Evolutionary conservation across 2,797 vertebrate genomes (phyloP), one percentile per base, ranked within the genome.

Genomic region (Chaetophractus vellerosus): DNA sequence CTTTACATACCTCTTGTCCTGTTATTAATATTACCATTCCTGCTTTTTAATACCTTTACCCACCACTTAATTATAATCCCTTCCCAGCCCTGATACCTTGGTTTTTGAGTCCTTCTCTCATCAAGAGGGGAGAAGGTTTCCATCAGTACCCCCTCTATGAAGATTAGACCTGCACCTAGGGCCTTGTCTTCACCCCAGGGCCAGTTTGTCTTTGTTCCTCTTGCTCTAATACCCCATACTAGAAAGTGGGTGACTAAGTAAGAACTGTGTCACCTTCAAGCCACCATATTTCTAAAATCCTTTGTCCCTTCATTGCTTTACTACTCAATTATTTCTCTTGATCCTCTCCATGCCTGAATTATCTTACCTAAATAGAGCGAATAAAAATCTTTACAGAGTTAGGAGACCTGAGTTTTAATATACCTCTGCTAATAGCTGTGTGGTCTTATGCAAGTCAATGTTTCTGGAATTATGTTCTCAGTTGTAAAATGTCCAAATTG

Each of bases 401-500:
- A 69, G 23, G 26, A 66, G 63, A 52, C 16, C 14, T 50, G 19
- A 31, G 28, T 83, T 90, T 80, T 80, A 88, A 84, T 76, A 83
- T 66, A 64, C 4, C 31, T 85, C 52, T 88, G 31, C 50, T 23
- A 38, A 33, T 38, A 91, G 52, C 28, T 82, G 4, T 84, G 28
- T 91, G 79, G 52, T 16, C 41, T 69, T 66, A 80, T 45, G 41
- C 23, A 94, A 93, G 66, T 82, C 11, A 78, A 41, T 48, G 6
- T 76, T n/a, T 57, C 64, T 61, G 55, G 36, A 88, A 79, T 19
- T 75, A 33, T 36, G 14, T 63, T 52, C 86, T 94, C 68, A 18
- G 12, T 31, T 88, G 11, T 82, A 90, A 95, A 92, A 61, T 79
- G 7, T 81, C 18, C 18, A 89, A 69, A 66, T 36, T 78, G 48